A percentile compares a stretch with the other conserved stretches of the same genome.
These are phyloP conservation scores for Cinclus mexicanus DNA, from an alignment of 2,113 vertebrate genomes.

Conservation along the genomic window DNA sequence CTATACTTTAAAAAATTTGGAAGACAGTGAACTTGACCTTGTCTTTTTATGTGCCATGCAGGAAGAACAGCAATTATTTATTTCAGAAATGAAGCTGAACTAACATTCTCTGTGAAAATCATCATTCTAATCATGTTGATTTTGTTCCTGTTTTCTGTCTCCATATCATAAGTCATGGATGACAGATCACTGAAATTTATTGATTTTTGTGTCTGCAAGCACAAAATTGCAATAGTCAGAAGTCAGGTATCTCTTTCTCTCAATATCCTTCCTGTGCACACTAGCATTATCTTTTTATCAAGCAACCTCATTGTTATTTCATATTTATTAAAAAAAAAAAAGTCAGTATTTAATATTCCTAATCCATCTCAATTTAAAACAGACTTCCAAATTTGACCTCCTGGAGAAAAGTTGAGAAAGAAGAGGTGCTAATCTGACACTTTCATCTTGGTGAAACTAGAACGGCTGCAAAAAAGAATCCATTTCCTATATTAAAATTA, in stretches of 20 bases:
- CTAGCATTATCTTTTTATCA: not conserved
- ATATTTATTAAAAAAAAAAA: not conserved
- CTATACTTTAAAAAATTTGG: not conserved
- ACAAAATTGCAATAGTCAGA: not conserved
- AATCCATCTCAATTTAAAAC: constrained; percentile 15
- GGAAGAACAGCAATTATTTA: not conserved
- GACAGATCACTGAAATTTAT: not conserved
- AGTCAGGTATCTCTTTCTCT: not conserved
- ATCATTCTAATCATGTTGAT: not conserved
- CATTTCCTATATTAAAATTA: not conserved
- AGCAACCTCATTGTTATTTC: not conserved
- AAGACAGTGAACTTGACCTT: not conserved
- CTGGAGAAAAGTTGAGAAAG: not conserved
- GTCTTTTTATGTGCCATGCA: not conserved
- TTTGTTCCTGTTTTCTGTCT: not conserved
- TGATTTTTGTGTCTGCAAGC: not conserved
- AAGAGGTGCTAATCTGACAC: not conserved
- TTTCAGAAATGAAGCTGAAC: not conserved
- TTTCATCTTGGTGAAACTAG: not conserved
- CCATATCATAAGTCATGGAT: not conserved
- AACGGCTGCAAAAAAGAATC: not conserved
- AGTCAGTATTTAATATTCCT: not conserved
- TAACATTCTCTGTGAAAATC: not conserved
- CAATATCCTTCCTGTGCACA: not conserved
- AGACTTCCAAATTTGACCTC: not conserved